Percentiles rank a stretch among this genome's conserved stretches.
Conservation (phyloP, 1,140 invertebrate species). For the Manduca sexta region DNA sequence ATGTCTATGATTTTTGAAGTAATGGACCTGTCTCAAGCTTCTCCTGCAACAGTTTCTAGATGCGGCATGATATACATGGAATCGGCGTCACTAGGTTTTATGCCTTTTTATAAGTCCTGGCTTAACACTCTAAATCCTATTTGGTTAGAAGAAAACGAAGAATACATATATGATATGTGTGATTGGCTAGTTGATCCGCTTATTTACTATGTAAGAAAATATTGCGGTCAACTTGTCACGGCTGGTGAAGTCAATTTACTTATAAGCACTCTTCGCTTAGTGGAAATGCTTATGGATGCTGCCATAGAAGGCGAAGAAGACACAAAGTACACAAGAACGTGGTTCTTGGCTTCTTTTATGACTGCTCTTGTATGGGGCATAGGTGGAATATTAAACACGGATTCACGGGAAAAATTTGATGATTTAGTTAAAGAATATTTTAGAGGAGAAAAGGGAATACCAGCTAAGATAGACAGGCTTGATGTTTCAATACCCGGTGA, state of each 20-base stretch:
- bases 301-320: constrained; percentile 79
- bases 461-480: constrained; percentile 77
- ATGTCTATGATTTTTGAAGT: constrained; percentile 97
- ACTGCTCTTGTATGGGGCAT: constrained; percentile 87
- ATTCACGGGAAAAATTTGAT: constrained; percentile 86
- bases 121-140: constrained; percentile 76
- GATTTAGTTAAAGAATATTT: constrained; percentile 74
- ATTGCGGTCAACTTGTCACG: constrained; percentile 79
- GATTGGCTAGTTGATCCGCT: constrained; percentile 84
- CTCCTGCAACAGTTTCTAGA: constrained; percentile 93
- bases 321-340: constrained; percentile 77
- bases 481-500: constrained; percentile 84
- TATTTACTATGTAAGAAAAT: constrained; percentile 78
- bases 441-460: constrained; percentile 77
- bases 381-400: constrained; percentile 82
- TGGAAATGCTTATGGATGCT: constrained; percentile 85
- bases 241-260: constrained; percentile 85
- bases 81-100: constrained; percentile 81
- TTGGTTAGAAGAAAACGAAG: constrained; percentile 79
- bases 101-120: constrained; percentile 85
- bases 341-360: constrained; percentile 86
- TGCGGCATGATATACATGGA: constrained; percentile 98
- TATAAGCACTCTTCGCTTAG: constrained; percentile 80
- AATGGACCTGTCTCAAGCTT: constrained; percentile 90
- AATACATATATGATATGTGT: constrained; percentile 79